Evolutionary conservation across 2,797 vertebrate species (phyloP).

Genomic region (Acomys russatus): DNA sequence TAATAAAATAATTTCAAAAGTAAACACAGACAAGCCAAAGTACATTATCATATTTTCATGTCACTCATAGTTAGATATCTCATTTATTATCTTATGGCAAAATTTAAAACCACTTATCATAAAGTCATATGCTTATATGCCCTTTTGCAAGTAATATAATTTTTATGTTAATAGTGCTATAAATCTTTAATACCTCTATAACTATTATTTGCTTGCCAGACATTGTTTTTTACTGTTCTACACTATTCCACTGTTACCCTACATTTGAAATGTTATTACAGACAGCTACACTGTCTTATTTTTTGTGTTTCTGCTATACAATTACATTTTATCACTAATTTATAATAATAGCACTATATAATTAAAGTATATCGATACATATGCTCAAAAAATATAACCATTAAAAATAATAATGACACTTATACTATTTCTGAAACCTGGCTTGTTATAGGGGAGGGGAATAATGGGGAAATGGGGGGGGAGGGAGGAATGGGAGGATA

Average conservation of each 20-base stretch:
- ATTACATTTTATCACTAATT: conserved; percentile 35
- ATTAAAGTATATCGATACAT: conserved; percentile 37
- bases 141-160: conserved; percentile 1
- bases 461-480: no score
- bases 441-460: not conserved
- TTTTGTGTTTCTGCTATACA: not conserved
- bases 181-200: not conserved
- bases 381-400: not conserved
- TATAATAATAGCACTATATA: not conserved
- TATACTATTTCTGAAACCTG: conserved; percentile 2
- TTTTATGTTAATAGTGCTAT: not conserved
- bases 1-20: not conserved
- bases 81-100: not conserved
- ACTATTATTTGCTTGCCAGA: not conserved
- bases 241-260: not conserved
- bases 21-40: not conserved
- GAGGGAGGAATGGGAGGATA: no score
- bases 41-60: not conserved
- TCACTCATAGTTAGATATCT: not conserved
- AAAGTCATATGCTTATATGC: not conserved
- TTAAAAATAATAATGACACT: conserved; percentile 2
- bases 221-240: conserved; percentile 23
- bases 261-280: conserved; percentile 16
- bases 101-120: conserved; percentile 6
- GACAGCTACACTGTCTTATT: not conserved